phyloP scores from a whole-genome alignment of 2,888 invertebrate species.

The Dinocampus coccinellae region DNA sequence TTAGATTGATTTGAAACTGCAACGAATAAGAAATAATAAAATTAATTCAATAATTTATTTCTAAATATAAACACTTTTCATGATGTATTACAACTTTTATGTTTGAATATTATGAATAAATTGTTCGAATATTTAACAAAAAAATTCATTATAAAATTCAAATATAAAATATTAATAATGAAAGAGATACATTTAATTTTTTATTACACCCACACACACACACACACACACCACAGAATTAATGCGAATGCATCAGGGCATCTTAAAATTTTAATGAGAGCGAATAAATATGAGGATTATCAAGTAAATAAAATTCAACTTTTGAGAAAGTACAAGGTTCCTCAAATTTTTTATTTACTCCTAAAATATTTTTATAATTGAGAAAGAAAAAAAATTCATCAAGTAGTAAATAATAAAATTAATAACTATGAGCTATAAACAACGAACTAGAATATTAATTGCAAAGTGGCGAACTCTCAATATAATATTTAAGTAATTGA shows the following conservation, averaged over 20 bases:
- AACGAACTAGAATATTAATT: neutral
- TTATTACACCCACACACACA: neutral
- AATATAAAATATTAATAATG: neutral
- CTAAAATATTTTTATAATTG: too few species aligned
- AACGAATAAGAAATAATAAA: constrained; percentile 43
- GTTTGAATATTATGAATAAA: neutral
- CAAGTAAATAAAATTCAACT: neutral
- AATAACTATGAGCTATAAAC: neutral
- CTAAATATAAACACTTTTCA: neutral
- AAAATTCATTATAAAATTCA: neutral
- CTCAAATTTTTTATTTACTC: neutral
- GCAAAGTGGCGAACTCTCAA: neutral
- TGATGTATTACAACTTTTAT: neutral
- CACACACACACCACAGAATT: neutral
- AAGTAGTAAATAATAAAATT: neutral
- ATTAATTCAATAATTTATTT: neutral
- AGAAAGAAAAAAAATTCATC: too few species aligned
- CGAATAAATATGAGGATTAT: neutral
- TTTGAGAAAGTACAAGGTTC: neutral
- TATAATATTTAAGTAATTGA: neutral
- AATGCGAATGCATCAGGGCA: neutral
- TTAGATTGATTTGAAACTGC: constrained; percentile 54
- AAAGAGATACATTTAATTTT: neutral
- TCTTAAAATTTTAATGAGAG: neutral
- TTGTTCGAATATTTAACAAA: neutral